These are phyloP conservation scores for Neoscelio sp. DNA, from an alignment of 2,888 invertebrate genomes.

Conservation along the genomic window DNA sequence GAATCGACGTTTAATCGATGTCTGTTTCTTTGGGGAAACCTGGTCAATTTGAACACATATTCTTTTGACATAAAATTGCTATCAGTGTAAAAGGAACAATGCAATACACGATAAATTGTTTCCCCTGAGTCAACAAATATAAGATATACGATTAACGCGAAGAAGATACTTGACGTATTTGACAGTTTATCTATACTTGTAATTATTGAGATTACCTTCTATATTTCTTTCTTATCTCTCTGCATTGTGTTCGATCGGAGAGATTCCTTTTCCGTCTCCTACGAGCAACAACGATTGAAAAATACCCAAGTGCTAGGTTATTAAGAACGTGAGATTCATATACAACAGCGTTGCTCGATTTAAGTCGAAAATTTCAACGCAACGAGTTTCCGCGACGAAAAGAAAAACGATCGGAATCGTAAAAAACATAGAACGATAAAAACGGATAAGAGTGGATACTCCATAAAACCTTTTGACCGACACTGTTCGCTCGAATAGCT, in stretches of 20 bases:
- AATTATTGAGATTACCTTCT: too few species aligned
- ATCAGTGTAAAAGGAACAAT: too few species aligned
- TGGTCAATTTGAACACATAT: too few species aligned
- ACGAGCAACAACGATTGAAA: slow-evolving; percentile 30
- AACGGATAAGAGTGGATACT: slow-evolving; percentile 27
- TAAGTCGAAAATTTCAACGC: slow-evolving; percentile 33
- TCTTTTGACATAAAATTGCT: too few species aligned
- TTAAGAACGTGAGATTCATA: slow-evolving; percentile 45
- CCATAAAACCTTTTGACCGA: slow-evolving; percentile 32
- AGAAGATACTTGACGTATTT: too few species aligned
- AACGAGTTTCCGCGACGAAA: slow-evolving; percentile 14
- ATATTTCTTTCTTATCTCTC: slow-evolving; percentile 18
- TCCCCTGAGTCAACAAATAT: too few species aligned
- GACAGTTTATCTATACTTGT: too few species aligned
- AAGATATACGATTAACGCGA: too few species aligned
- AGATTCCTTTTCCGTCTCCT: slow-evolving; percentile 22
- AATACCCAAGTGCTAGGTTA: slow-evolving; percentile 31
- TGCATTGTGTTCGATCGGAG: slow-evolving; percentile 12
- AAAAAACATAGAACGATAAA: slow-evolving; percentile 20
- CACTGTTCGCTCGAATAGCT: slow-evolving; percentile 23
- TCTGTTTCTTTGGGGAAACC: too few species aligned
- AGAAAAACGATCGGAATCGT: slow-evolving; percentile 13
- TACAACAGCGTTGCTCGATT: slow-evolving; percentile 18
- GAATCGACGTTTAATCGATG: too few species aligned
- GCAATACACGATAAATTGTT: too few species aligned